These are phyloP conservation scores for Crepidodera aurea DNA, from an alignment of 2,888 invertebrate species.

Conservation along the genomic window DNA sequence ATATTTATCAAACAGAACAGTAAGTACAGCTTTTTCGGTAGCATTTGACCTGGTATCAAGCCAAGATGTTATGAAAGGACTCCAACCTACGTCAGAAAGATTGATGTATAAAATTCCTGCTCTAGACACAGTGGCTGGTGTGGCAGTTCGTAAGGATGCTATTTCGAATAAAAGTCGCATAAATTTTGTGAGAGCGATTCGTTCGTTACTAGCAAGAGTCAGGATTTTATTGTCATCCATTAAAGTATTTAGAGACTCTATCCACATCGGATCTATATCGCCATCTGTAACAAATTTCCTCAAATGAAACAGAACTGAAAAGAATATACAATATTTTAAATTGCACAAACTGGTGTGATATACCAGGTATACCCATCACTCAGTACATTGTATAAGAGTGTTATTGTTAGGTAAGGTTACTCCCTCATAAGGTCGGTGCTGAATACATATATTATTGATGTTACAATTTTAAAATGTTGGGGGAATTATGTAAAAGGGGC, in stretches of 20 bases:
- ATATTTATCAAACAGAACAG: constrained; percentile 92
- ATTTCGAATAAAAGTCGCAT: constrained; percentile 97
- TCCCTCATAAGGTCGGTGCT: too few species aligned
- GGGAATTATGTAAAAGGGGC: too few species aligned
- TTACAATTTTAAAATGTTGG: too few species aligned
- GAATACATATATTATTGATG: too few species aligned
- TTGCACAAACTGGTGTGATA: too few species aligned
- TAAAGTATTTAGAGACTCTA: constrained; percentile 93
- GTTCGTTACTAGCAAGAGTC: constrained; percentile 92
- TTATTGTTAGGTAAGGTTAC: too few species aligned
- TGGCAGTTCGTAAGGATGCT: constrained; percentile 86
- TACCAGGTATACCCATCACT: too few species aligned
- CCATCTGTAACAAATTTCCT: constrained; percentile 75
- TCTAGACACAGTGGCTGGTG: constrained; percentile 94
- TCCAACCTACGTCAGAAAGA: constrained; percentile 94
- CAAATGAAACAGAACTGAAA: background rate
- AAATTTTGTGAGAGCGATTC: constrained; percentile 86
- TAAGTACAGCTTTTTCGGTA: constrained; percentile 80
- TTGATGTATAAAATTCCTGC: constrained; percentile 96
- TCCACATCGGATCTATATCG: constrained; percentile 99
- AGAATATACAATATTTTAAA: background rate
- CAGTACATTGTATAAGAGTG: too few species aligned
- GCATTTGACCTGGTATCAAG: constrained; percentile 78
- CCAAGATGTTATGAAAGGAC: constrained; percentile 91
- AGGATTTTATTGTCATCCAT: constrained; percentile 98